phyloP scores from a whole-genome alignment of 1,140 invertebrate species.

The Diuraphis noxia region DNA sequence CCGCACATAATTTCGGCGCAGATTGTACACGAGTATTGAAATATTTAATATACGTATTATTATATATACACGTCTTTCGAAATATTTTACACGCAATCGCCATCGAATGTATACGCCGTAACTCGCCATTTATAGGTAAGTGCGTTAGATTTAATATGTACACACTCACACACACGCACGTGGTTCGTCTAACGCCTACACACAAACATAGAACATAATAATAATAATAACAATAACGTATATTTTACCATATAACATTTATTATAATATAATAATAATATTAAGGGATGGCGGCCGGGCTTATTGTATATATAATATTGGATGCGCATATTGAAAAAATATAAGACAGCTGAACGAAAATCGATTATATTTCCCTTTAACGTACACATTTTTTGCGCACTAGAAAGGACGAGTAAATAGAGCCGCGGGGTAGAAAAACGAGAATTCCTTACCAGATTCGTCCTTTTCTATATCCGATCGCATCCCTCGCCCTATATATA shows the following conservation, averaged over 20 bases:
- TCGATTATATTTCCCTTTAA: conserved; percentile 21
- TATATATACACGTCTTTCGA: neutral
- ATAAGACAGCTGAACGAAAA: conserved; percentile 24
- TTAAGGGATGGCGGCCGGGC: neutral
- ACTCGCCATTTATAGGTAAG: neutral
- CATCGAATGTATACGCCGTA: neutral
- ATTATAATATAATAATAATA: conserved; percentile 1
- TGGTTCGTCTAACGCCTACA: neutral
- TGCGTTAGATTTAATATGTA: neutral
- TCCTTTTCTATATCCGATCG: neutral
- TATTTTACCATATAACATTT: neutral
- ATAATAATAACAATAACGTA: no score
- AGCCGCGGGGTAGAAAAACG: neutral
- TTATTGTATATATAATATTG: neutral
- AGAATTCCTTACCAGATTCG: neutral
- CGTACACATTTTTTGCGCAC: neutral
- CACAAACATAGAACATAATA: neutral
- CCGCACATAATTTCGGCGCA: neutral
- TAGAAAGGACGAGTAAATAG: neutral
- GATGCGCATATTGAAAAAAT: neutral
- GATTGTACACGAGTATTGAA: neutral
- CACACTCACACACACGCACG: neutral
- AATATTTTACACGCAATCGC: neutral
- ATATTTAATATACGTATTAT: neutral
- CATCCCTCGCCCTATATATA: no score